These are phyloP conservation scores for Pitangus sulphuratus DNA, from an alignment of 2,797 vertebrate species.

Conservation along the genomic window DNA sequence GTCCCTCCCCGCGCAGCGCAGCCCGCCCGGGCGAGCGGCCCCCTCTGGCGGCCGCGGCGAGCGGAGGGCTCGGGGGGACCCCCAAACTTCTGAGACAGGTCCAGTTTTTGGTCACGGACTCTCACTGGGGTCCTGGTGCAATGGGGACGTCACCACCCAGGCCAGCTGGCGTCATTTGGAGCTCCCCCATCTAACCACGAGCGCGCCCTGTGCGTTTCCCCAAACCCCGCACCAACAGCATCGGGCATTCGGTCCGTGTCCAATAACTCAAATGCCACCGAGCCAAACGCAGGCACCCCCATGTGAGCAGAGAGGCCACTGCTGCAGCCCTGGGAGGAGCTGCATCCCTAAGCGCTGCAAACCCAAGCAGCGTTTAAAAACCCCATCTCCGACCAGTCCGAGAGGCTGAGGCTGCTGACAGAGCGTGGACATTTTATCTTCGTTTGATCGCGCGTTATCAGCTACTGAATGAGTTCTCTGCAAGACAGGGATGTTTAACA, in stretches of 20 bases:
- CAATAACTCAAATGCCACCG: accelerated
- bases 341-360: accelerated
- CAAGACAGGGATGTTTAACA: not conserved
- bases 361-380: not conserved
- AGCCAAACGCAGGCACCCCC: accelerated
- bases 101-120: not conserved
- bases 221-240: accelerated
- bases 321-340: not conserved
- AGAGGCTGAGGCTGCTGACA: not conserved
- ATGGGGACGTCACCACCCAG: accelerated
- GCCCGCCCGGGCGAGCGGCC: no score
- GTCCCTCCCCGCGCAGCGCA: no score
- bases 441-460: not conserved
- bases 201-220: accelerated
- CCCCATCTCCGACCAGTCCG: not conserved
- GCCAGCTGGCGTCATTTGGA: accelerated
- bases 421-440: not conserved
- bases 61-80: not conserved
- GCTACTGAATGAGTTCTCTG: not conserved
- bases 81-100: no score
- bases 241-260: accelerated
- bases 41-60: no score
- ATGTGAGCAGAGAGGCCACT: accelerated
- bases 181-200: accelerated
- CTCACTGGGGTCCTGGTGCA: accelerated